These are phyloP conservation scores for Pollenia labialis DNA, from an alignment of 2,888 invertebrate species.

Conservation along the genomic window DNA sequence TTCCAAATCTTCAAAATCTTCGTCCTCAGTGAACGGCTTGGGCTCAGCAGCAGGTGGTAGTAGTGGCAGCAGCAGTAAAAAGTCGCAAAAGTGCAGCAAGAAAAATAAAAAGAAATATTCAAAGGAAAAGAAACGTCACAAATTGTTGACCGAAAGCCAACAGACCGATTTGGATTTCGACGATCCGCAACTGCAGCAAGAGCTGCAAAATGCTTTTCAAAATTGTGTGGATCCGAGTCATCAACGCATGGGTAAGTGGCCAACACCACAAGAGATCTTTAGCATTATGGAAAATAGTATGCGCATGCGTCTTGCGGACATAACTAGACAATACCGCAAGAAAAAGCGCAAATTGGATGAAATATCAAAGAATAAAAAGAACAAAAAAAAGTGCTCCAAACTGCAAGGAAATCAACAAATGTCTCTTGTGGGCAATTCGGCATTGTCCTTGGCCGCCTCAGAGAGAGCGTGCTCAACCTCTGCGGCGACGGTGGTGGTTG, in stretches of 20 bases:
- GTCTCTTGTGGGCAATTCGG: conserved; percentile 72
- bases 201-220: conserved; percentile 78
- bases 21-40: conserved; percentile 74
- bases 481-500: conserved; percentile 38
- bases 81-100: conserved; percentile 80
- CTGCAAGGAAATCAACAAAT: conserved; percentile 69
- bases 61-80: conserved; percentile 76
- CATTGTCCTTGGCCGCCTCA: conserved; percentile 68
- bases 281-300: conserved; percentile 92
- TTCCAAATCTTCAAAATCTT: conserved; percentile 84
- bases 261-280: conserved; percentile 87
- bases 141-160: conserved; percentile 74
- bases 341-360: conserved; percentile 93
- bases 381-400: conserved; percentile 79
- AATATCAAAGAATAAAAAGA: conserved; percentile 85
- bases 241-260: conserved; percentile 82
- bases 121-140: conserved; percentile 81
- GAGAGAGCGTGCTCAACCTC: conserved; percentile 62
- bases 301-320: conserved; percentile 91
- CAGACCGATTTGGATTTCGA: conserved; percentile 77
- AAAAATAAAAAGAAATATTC: conserved; percentile 84
- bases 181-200: conserved; percentile 79
- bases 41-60: conserved; percentile 57
- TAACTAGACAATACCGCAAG: conserved; percentile 92
- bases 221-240: conserved; percentile 79